Percentiles rank a stretch among this genome's conserved stretches.
These are phyloP conservation scores for Cheirogaleus medius DNA, from an alignment of 2,113 vertebrate genomes.

Conservation along the genomic window DNA sequence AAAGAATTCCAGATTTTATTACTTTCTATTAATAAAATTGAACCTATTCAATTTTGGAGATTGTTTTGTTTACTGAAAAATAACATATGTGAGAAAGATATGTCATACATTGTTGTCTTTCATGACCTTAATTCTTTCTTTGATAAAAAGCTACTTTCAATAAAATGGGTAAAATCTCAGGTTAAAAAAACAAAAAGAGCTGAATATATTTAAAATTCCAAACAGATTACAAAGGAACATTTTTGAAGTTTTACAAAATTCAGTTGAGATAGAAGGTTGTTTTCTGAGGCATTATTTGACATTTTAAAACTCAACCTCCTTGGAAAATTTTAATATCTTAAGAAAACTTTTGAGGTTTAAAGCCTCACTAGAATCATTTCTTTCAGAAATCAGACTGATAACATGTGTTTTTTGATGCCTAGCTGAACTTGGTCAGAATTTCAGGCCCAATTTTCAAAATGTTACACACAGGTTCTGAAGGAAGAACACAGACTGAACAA, in stretches of 20 bases:
- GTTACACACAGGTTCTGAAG: not conserved
- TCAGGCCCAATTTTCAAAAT: not conserved
- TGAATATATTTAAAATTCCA: not conserved
- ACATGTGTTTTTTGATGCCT: not conserved
- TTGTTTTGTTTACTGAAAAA: slow-evolving; percentile 15
- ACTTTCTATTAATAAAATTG: not conserved
- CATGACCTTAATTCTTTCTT: not conserved
- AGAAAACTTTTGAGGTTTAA: not conserved
- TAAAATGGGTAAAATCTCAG: not conserved
- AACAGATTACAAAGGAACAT: not conserved
- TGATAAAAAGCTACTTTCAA: not conserved
- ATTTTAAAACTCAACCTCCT: not conserved
- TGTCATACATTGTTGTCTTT: not conserved
- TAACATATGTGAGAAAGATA: not conserved
- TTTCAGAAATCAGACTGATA: not conserved
- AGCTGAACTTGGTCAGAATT: not conserved
- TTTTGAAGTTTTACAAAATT: not conserved
- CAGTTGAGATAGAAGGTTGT: not conserved
- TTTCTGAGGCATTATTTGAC: not conserved
- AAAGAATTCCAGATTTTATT: not conserved
- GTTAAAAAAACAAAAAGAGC: not conserved
- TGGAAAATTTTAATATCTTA: not conserved
- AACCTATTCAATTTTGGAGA: not conserved
- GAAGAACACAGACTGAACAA: not conserved
- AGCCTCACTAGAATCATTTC: not conserved